Evolutionary conservation across 2,113 vertebrate species (phyloP), one percentile per base, ranked within the genome.

Genomic region (Vireo altiloquus): DNA sequence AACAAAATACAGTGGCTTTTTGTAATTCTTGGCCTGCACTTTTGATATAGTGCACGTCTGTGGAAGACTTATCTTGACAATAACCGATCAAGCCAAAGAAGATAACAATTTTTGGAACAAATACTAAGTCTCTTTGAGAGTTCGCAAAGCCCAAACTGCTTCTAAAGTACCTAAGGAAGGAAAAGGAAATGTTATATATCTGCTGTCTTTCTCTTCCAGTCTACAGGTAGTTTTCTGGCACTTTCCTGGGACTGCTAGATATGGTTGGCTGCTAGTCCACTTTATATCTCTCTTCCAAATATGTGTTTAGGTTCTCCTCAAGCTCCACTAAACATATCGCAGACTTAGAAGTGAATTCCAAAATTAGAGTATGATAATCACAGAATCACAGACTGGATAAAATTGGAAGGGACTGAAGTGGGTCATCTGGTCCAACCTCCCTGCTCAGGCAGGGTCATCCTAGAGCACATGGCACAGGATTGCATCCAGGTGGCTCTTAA

Each of bases 401-500:
- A 27, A 24, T 5, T 46, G 39, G 7, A n/a, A 53, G 11, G 15
- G 10, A 77, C 14, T 8, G 33, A 10, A 33, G 4, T 13, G 18
- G 6, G 5, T 52, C 33, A 19, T 15, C 5, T 0, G 1, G 17
- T 31, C 23, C 19, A 19, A 28, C 10, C 12, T 46, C 33, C 15
- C 46, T 37, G 30, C 13, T 66, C 42, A 57, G n/a, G 60, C 15
- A 57, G 19, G 5, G 30, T 35, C 24, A 24, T 65, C 52, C 9
- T 19, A 35, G 25, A 49, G 15, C 4, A 42, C 25, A 9, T 15
- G 19, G 50, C 15, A n/a, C 30, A 40, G 30, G 30, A 27, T 30
- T 0, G 0, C 19, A 13, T 19, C 18, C 23, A 40, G 30, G 7
- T 9, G 11, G 13, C 6, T 35, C 24, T 42, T 1, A 0, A 66